Evolutionary conservation across 2,797 vertebrate species (phyloP).

Genomic region (Chaunax sp.): DNA sequence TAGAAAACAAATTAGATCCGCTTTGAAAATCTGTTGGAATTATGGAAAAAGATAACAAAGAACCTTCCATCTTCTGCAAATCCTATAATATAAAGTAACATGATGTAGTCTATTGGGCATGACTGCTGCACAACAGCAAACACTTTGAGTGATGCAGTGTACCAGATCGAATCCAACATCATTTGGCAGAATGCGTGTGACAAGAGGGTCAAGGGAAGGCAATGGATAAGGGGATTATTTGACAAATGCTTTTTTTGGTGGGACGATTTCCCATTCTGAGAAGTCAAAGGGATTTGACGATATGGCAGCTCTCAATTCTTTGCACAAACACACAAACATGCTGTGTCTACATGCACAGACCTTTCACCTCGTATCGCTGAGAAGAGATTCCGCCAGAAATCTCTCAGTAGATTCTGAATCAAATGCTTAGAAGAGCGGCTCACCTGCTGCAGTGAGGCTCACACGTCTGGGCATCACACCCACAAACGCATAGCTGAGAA

Average conservation of each 20-base stretch:
- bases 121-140: conserved; percentile 15
- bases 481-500: conserved; percentile 46
- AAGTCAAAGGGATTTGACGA: conserved; percentile 56
- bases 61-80: background rate
- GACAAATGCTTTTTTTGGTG: conserved; percentile 43
- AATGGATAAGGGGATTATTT: conserved; percentile 60
- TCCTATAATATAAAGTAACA: conserved; percentile 3
- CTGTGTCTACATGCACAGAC: conserved; percentile 25
- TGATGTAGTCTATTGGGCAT: background rate
- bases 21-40: background rate
- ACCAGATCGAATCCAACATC: conserved; percentile 43
- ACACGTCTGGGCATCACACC: conserved; percentile 63
- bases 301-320: conserved; percentile 27
- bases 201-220: conserved; percentile 33
- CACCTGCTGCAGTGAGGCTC: conserved; percentile 42
- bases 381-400: conserved; percentile 60
- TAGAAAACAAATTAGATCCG: background rate
- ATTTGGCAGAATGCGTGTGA: conserved; percentile 43
- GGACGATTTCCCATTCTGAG: conserved; percentile 39
- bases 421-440: conserved; percentile 53
- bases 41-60: background rate
- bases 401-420: conserved; percentile 56
- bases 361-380: conserved; percentile 51
- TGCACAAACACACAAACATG: conserved; percentile 33
- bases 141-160: conserved; percentile 41